Base-by-base conservation (phyloP, 2,888 invertebrate genomes). In the Ryuthela nishihirai region DNA sequence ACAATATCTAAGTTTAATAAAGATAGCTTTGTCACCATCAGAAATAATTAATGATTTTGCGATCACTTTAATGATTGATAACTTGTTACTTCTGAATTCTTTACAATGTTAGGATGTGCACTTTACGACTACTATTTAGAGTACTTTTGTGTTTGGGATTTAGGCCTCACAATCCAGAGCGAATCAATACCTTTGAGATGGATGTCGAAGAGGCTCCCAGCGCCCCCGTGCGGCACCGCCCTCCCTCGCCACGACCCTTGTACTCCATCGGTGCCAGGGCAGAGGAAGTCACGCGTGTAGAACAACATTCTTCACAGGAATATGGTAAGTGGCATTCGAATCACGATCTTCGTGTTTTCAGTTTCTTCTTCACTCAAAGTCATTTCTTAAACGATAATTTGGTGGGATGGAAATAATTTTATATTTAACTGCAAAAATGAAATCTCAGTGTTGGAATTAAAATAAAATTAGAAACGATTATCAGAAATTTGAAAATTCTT, bases 101-200 rank as follows among this genome's bases (percentile, higher is more conserved):
- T 36, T 36, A 36, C 15, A n/a, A 15, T 7, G 36, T 7, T 12
- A 15, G 15, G 7, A 15, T 7, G 10, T 7, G 17, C 10, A 7
- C 7, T 6, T 12, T 36, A 36, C 7, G 36, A 15, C 36, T 39
- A 21, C 20, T 6, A 15, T 39, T 39, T 39, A 20, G 10, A 39
- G 6, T 39, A 39, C 39, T 5, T 39, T 39, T 39, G 18, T 3
- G 36, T 20, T 23, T 20, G 15, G 36, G 10, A 62, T 69, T 17
- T 64, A 73, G 73, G 3, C 72, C 73, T 23, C 75, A 75, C 63
- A 70, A 72, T 56, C 70, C 73, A n/a, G 74, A 74, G 40, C 56
- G 66, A 21, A 70, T 72, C 41, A 67, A 72, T 35, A 62, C 65
- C 6, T 64, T 69, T 32, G 67, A 66, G 24, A 61, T 67, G 21